phyloP scores from a whole-genome alignment of 2,113 vertebrate genomes.

The Patagioenas fasciata region DNA sequence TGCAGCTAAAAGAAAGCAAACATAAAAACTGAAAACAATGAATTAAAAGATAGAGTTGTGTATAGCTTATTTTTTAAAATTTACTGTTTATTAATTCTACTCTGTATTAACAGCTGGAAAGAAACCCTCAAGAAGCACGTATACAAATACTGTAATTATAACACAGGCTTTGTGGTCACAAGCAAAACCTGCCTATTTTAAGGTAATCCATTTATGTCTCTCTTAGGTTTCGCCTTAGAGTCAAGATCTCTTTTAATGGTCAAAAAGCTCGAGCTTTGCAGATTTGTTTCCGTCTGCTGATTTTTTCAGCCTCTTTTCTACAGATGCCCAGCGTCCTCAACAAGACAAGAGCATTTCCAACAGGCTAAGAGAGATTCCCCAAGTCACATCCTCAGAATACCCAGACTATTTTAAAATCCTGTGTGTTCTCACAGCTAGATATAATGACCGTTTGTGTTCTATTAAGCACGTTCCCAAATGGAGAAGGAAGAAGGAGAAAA shows the following conservation, averaged over 20 bases:
- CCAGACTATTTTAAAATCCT: neutral
- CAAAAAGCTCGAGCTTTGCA: neutral
- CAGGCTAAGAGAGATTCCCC: neutral
- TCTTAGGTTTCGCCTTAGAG: neutral
- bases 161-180: neutral
- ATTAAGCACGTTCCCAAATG: neutral
- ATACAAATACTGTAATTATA: neutral
- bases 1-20: neutral
- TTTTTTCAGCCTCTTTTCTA: neutral
- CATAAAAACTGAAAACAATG: accelerated
- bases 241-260: neutral
- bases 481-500: neutral
- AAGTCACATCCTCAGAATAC: neutral
- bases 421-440: neutral
- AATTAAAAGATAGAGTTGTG: neutral
- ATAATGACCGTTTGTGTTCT: neutral
- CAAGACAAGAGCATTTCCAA: neutral
- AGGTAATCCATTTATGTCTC: neutral
- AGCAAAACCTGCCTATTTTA: neutral
- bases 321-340: neutral
- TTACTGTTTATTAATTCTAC: neutral
- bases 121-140: neutral
- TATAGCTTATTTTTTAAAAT: neutral
- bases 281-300: accelerated
- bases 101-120: neutral